These are phyloP conservation scores for Myzus persicae DNA, from an alignment of 1,140 invertebrate species.

Conservation along the genomic window DNA sequence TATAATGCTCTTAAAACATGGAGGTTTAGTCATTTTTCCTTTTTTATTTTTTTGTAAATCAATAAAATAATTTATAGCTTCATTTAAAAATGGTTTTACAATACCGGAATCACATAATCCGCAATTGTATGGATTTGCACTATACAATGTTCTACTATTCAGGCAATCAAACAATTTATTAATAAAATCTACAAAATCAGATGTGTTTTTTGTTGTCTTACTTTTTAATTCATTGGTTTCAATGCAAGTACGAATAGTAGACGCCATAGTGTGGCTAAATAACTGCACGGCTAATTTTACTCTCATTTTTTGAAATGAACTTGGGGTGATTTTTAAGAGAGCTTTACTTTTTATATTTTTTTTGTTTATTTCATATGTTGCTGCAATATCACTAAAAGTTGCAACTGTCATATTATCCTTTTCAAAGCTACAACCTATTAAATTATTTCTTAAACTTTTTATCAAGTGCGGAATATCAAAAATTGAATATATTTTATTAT, in stretches of 20 bases:
- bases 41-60: slow-evolving; percentile 38
- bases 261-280: slow-evolving; percentile 27
- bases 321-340: slow-evolving; percentile 26
- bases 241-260: slow-evolving; percentile 21
- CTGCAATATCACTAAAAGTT: background rate
- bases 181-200: slow-evolving; percentile 30
- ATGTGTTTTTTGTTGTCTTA: background rate
- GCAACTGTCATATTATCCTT: background rate
- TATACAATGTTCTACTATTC: background rate
- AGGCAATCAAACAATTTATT: slow-evolving; percentile 43
- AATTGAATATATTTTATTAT: slow-evolving; percentile 50
- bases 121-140: slow-evolving; percentile 31
- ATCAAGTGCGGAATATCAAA: slow-evolving; percentile 20
- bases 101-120: background rate
- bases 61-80: slow-evolving; percentile 22
- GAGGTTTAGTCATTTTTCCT: background rate
- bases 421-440: background rate
- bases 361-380: background rate
- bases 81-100: slow-evolving; percentile 26
- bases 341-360: background rate
- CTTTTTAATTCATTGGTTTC: slow-evolving; percentile 5
- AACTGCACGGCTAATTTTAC: slow-evolving; percentile 17
- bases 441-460: slow-evolving; percentile 40
- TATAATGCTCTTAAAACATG: too few relatives aligned
- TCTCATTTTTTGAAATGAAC: slow-evolving; percentile 29